Base-by-base conservation (phyloP, 2,113 vertebrate species). In the Corythaeola cristata region DNA sequence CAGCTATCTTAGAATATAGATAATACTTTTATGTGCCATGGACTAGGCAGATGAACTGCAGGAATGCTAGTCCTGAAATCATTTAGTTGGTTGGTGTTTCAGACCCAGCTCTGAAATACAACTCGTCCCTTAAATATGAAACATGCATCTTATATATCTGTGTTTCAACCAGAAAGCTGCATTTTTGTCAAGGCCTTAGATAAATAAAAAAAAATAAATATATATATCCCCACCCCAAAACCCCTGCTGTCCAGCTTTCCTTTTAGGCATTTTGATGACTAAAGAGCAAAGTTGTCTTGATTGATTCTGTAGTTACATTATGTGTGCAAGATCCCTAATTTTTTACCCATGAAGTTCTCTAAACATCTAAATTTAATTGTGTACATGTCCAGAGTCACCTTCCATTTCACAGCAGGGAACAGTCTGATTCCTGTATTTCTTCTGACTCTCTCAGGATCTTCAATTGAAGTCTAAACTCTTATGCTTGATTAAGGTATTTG, bases 131-230 rank as follows among this genome's bases (percentile, higher is more conserved):
- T 60, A 68, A 35, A 30, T 44, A 55, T 17, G 12, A 49, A 58
- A 33, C 2, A 26, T 24, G 8, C 18, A 74, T 19, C 12, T 50
- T 81, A 2, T 8, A 58, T 1, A 0, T 17, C 7, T 63, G 6
- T 37, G 28, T 39, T 85, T 85, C 53, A 75, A 75, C 9, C 23
- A 69, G 41, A 52, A 75, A 59, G 9, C 24, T 71, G 9, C 4
- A 4, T 20, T 67, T 92, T 76, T 85, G 30, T 55, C 52, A 76
- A 74, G 67, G 20, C 6, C 12, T 58, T 39, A 62, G 47, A 24
- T 7, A 67, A 73, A 55, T 30, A 6, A 30, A 49, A 35, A 73
- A 39, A 39, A 41, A n/a, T n/a, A n/a, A n/a, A n/a, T 39, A 39
- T 39, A 39, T 39, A 23, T 2, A 28, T 9, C 8, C 10, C 20